Percentiles rank a stretch among this genome's conserved stretches.
Conservation (phyloP, 2,113 vertebrate species). For the Dipodomys spectabilis region DNA sequence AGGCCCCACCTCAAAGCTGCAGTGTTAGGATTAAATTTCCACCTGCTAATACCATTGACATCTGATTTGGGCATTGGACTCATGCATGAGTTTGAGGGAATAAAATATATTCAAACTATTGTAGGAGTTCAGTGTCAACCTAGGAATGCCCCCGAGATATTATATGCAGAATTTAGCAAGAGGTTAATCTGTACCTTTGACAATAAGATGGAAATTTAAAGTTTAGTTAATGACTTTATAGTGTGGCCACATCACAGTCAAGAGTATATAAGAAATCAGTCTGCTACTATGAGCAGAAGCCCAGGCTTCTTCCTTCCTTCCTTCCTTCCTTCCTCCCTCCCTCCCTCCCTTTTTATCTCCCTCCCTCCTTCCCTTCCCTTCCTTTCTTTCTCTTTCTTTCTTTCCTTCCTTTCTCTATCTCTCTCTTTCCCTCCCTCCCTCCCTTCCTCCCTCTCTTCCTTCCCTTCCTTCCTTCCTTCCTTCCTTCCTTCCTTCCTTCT, state of each 20-base stretch:
- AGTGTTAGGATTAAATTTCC: not conserved
- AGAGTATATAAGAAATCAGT: not conserved
- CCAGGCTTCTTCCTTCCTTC: no score
- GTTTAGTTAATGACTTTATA: not conserved
- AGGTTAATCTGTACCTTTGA: not conserved
- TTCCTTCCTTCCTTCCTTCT: no score
- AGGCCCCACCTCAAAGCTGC: not conserved
- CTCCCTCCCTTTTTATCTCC: no score
- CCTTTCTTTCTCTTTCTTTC: no score
- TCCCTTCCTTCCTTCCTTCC: no score
- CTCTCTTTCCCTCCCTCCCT: no score
- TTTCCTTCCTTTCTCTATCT: no score
- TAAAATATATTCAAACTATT: not conserved
- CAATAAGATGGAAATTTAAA: not conserved
- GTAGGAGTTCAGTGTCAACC: not conserved
- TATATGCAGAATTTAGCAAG: not conserved
- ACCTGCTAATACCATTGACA: not conserved
- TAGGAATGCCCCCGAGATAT: not conserved
- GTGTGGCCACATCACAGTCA: not conserved
- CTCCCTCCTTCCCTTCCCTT: no score
- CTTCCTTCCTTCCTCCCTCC: no score
- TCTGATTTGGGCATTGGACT: not conserved
- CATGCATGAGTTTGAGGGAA: not conserved
- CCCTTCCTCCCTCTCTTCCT: no score
- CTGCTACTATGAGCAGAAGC: not conserved